phyloP scores from a whole-genome alignment of 2,797 vertebrate species.

The Syngnathus acus region DNA sequence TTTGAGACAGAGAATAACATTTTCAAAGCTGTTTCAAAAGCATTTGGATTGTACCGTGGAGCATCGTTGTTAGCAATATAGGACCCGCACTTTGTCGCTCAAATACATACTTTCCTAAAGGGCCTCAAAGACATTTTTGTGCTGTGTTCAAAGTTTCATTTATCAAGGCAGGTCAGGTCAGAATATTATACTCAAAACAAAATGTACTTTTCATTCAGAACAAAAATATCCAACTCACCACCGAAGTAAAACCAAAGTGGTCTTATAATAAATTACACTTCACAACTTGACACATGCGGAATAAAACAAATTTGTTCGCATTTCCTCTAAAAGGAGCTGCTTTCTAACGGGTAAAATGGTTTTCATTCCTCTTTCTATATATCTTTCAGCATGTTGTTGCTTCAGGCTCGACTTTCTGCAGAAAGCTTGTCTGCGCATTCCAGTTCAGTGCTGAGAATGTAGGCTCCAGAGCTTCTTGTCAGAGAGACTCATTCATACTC shows the following conservation, averaged over 20 bases:
- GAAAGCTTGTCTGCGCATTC: conserved; percentile 45
- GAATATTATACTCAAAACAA: no score
- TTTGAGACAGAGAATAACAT: not conserved
- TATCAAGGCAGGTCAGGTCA: no score
- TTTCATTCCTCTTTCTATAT: not conserved
- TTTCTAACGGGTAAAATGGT: conserved; percentile 5
- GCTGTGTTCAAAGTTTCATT: no score
- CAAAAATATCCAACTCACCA: no score
- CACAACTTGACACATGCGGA: not conserved
- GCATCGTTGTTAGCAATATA: no score
- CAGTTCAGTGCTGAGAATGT: conserved; percentile 38
- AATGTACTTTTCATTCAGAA: no score
- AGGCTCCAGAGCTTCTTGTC: conserved; percentile 36
- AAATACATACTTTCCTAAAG: no score
- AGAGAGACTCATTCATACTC: conserved; percentile 56
- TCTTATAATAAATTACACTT: no score
- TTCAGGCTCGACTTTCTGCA: conserved; percentile 20
- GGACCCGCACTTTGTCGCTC: no score
- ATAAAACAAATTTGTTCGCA: not conserved
- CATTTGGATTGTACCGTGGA: not conserved
- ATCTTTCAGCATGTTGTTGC: conserved; percentile 22
- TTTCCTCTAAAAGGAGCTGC: conserved; percentile 31
- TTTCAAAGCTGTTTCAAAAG: not conserved
- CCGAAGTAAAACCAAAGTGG: no score
- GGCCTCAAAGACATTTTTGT: no score